These are phyloP conservation scores for Cyaniris semiargus DNA, from an alignment of 2,888 invertebrate genomes.

Conservation along the genomic window DNA sequence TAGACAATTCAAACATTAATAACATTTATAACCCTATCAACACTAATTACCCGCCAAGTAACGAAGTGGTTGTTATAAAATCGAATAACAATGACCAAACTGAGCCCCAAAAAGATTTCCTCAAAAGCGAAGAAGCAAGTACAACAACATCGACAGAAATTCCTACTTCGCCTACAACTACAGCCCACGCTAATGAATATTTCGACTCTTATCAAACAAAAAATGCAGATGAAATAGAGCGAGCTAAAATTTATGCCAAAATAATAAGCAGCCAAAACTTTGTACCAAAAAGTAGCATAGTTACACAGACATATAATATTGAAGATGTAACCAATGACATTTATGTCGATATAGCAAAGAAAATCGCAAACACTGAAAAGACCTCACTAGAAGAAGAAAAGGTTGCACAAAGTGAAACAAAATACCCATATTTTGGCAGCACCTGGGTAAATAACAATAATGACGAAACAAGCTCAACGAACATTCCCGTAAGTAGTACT, in stretches of 20 bases:
- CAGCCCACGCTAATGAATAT: background rate
- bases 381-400: slow-evolving; percentile 36
- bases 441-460: slow-evolving; percentile 36
- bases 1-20: slow-evolving; percentile 33
- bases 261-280: slow-evolving; percentile 57
- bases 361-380: slow-evolving; percentile 30
- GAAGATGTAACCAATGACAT: slow-evolving; percentile 47
- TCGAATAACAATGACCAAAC: background rate
- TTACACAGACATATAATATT: slow-evolving; percentile 61
- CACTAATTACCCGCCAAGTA: background rate
- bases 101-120: slow-evolving; percentile 14
- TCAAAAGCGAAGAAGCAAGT: background rate
- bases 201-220: slow-evolving; percentile 24
- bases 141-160: slow-evolving; percentile 11
- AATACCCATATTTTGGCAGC: slow-evolving; percentile 41
- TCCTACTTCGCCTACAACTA: slow-evolving; percentile 7
- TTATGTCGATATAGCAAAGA: slow-evolving; percentile 38
- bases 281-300: slow-evolving; percentile 55
- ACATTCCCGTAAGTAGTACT: slow-evolving; percentile 11
- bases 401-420: slow-evolving; percentile 33
- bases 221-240: slow-evolving; percentile 17
- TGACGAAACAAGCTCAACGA: slow-evolving; percentile 14
- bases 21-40: background rate
- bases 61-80: background rate
- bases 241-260: slow-evolving; percentile 45